phyloP scores from a whole-genome alignment of 1,140 invertebrate genomes.

The Cyclina sinensis region DNA sequence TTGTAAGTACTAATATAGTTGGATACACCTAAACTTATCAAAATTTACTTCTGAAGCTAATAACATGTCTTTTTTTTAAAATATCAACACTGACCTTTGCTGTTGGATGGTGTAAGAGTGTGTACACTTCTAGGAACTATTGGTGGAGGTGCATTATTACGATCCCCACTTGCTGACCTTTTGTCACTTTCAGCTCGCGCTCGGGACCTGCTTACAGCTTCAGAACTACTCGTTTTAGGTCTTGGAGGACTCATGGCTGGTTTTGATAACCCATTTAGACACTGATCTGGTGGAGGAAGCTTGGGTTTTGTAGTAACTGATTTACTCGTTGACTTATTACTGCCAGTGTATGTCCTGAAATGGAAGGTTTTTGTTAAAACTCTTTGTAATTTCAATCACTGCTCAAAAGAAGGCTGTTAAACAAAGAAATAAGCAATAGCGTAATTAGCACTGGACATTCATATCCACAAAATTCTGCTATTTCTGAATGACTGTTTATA shows the following conservation, averaged over 20 bases:
- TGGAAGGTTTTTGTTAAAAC: too few species aligned
- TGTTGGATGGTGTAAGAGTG: neutral
- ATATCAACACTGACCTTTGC: constrained; percentile 3
- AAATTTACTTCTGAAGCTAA: too few species aligned
- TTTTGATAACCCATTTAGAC: constrained; percentile 25
- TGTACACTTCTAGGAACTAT: constrained; percentile 40
- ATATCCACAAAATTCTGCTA: too few species aligned
- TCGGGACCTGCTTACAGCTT: constrained; percentile 32
- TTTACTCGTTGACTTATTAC: constrained; percentile 24
- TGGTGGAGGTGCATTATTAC: constrained; percentile 28
- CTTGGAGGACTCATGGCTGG: constrained; percentile 49
- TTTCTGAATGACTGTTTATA: too few species aligned
- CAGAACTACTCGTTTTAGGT: constrained; percentile 42
- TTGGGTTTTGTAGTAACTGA: neutral
- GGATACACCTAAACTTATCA: too few species aligned
- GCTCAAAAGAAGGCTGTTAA: too few species aligned
- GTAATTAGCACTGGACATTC: too few species aligned
- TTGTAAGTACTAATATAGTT: too few species aligned
- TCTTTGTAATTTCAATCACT: too few species aligned
- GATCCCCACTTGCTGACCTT: constrained; percentile 33
- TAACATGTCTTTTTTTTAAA: too few species aligned
- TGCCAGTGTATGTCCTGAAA: neutral
- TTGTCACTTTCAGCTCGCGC: neutral
- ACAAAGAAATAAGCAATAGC: too few species aligned
- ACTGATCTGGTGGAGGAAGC: constrained; percentile 23